Evolutionary conservation across 2,797 vertebrate genomes (phyloP).

Genomic region (Acanthurus tractus): DNA sequence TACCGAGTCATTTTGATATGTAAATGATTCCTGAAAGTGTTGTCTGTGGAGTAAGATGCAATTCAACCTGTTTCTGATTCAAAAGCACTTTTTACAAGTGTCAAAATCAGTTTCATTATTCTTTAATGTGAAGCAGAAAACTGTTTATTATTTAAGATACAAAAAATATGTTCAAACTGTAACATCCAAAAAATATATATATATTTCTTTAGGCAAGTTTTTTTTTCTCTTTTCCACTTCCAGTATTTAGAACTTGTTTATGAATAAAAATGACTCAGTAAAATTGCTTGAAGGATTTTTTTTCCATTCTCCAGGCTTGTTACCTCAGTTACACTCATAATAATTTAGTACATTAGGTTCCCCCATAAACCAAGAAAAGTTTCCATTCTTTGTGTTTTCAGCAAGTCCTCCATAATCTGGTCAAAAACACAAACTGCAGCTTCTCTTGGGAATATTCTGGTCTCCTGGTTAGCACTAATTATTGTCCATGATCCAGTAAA

Average conservation of each 20-base stretch:
- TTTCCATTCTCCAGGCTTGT: slow-evolving; percentile 1
- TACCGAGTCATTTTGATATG: not conserved
- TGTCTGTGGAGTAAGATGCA: not conserved
- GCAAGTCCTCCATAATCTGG: not conserved
- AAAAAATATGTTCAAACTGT: not conserved
- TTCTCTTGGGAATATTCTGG: not conserved
- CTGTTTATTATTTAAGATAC: not conserved
- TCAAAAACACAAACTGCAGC: not conserved
- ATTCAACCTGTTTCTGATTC: not conserved
- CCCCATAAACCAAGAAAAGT: not conserved
- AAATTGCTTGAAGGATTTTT: slow-evolving; percentile 2
- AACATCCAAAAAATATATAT: not conserved
- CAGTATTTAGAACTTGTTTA: not conserved
- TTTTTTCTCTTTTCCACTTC: not conserved
- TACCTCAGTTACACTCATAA: not conserved
- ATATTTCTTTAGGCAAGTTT: too few relatives aligned
- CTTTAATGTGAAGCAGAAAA: not conserved
- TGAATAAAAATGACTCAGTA: not conserved
- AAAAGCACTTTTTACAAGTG: not conserved
- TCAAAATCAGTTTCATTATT: not conserved
- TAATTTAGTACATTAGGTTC: slow-evolving; percentile 5
- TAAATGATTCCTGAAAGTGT: not conserved
- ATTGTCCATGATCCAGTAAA: not conserved
- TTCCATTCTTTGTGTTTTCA: slow-evolving; percentile 14
- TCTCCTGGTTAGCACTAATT: not conserved